A percentile compares a stretch with the other conserved stretches of the same genome.
Evolutionary conservation across 2,797 vertebrate species (phyloP).

Genomic region (Rhynchotus rufescens): DNA sequence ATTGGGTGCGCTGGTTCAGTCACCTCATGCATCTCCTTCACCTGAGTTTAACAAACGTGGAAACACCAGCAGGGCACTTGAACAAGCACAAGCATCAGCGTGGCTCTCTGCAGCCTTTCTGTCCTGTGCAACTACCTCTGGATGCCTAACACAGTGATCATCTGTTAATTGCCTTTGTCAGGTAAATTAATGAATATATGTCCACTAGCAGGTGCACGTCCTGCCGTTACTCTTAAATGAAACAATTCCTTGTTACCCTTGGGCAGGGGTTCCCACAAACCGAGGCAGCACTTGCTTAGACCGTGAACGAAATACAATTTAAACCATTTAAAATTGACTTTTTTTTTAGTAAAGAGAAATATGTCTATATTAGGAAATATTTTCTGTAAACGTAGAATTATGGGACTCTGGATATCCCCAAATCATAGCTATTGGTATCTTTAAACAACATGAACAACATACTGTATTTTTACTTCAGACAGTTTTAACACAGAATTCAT

Average conservation of each 20-base stretch:
- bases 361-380: not conserved
- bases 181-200: not conserved
- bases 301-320: not conserved
- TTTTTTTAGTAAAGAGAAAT: not conserved
- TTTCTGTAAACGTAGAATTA: not conserved
- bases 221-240: not conserved
- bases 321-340: not conserved
- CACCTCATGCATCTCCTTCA: not conserved
- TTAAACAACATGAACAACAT: not conserved
- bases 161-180: not conserved
- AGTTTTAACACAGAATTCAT: not conserved
- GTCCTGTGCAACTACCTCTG: not conserved
- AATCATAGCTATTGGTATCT: not conserved
- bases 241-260: not conserved
- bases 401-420: not conserved
- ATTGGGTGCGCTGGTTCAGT: not conserved
- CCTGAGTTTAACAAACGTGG: not conserved
- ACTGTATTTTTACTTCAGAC: not conserved
- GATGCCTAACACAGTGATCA: not conserved
- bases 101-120: not conserved
- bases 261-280: not conserved
- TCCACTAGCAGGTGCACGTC: accelerated
- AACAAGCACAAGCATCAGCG: not conserved
- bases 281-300: not conserved
- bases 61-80: not conserved